A percentile compares a stretch with the other conserved stretches of the same genome.
Evolutionary conservation across 1,140 invertebrate genomes (phyloP).

Genomic region (Ceratoteleas bidentatus): DNA sequence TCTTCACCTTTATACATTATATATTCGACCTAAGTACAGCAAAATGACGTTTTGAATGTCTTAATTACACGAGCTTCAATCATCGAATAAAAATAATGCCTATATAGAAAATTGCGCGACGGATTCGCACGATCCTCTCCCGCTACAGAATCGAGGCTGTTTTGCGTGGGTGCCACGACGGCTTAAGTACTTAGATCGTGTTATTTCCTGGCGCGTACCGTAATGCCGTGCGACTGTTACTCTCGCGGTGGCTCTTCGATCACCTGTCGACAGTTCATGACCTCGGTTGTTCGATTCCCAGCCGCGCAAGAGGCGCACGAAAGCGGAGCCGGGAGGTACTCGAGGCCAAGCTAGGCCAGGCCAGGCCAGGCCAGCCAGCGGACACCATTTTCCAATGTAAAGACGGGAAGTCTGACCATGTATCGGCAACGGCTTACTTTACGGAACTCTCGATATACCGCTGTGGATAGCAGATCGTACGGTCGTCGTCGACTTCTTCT

Average conservation of each 20-base stretch:
- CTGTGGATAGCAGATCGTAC: conserved; percentile 59
- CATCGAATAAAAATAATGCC: too few species aligned
- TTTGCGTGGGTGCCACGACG: conserved; percentile 45
- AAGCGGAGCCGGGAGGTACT: conserved; percentile 48
- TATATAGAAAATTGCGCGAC: conserved; percentile 6
- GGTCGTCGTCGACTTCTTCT: conserved; percentile 21
- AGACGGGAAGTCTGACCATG: conserved; percentile 69
- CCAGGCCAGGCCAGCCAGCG: conserved; percentile 38
- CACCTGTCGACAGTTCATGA: conserved; percentile 73
- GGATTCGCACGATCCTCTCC: conserved; percentile 16
- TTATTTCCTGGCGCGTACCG: conserved; percentile 62
- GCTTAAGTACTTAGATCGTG: conserved; percentile 50
- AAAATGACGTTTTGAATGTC: too few species aligned
- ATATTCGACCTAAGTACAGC: too few species aligned
- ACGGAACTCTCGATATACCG: conserved; percentile 73
- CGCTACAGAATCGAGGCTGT: conserved; percentile 20
- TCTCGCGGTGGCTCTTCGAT: conserved; percentile 63
- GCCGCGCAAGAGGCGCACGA: conserved; percentile 68
- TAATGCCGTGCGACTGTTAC: conserved; percentile 58
- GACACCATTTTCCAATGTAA: conserved; percentile 65
- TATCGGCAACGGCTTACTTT: conserved; percentile 69
- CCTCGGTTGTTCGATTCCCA: conserved; percentile 71
- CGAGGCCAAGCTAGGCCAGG: conserved; percentile 60
- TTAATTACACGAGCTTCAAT: too few species aligned
- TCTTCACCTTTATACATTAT: too few species aligned